Conservation (phyloP, 2,888 invertebrate species). For the Miltochrista miniata region DNA sequence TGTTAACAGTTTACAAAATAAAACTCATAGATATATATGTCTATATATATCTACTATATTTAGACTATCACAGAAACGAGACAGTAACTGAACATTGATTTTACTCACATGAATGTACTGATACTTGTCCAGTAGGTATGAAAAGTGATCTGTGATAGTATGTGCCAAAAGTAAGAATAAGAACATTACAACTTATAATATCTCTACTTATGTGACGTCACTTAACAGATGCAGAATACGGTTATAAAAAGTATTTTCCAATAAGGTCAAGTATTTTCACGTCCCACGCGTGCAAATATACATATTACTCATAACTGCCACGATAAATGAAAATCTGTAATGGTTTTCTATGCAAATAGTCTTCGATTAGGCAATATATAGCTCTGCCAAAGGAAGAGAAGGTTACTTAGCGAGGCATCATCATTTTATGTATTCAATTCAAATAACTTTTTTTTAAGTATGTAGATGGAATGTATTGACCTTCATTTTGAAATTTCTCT, state of each 20-base stretch:
- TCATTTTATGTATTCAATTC: neutral
- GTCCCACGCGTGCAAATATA: slow-evolving; percentile 14
- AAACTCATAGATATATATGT: too few relatives aligned
- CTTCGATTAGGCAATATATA: slow-evolving; percentile 17
- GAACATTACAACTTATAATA: neutral
- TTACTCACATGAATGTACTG: too few relatives aligned
- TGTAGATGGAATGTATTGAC: too few relatives aligned
- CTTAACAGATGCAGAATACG: slow-evolving; percentile 5
- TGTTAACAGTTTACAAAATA: too few relatives aligned
- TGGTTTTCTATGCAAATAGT: slow-evolving; percentile 45
- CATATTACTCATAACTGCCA: slow-evolving; percentile 12
- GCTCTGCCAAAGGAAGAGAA: neutral
- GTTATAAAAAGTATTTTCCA: slow-evolving; percentile 1
- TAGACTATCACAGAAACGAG: too few relatives aligned
- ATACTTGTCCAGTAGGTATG: too few relatives aligned
- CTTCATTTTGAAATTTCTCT: too few relatives aligned
- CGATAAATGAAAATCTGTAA: slow-evolving; percentile 26
- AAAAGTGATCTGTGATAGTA: too few relatives aligned
- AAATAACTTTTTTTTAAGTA: too few relatives aligned
- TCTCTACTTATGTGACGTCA: neutral
- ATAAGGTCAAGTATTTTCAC: slow-evolving; percentile 8
- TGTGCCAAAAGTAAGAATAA: neutral
- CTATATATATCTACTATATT: too few relatives aligned
- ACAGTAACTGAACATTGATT: too few relatives aligned
- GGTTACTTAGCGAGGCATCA: neutral